These are phyloP conservation scores for Argyresthia goedartella DNA, from an alignment of 2,888 invertebrate species.

Conservation along the genomic window DNA sequence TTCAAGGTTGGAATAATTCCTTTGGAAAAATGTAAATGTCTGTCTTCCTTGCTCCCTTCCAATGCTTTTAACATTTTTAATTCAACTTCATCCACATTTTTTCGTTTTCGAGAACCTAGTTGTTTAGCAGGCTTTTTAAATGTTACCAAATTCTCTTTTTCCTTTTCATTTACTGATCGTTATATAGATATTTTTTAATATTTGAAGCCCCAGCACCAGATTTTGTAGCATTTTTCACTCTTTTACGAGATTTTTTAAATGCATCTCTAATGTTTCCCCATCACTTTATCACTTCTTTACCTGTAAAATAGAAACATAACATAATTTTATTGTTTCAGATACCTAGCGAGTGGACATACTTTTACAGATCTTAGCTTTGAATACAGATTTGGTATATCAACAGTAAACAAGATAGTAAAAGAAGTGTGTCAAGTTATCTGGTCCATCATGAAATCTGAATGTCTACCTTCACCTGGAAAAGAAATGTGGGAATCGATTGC, in stretches of 20 bases:
- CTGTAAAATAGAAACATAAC: too few relatives aligned
- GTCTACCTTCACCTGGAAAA: not conserved
- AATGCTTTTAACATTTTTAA: too few relatives aligned
- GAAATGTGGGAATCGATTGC: conserved; percentile 2
- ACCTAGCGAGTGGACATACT: not conserved
- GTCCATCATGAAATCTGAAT: not conserved
- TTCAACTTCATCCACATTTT: too few relatives aligned
- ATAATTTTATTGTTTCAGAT: too few relatives aligned
- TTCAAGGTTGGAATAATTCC: too few relatives aligned
- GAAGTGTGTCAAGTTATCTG: not conserved
- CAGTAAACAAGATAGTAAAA: not conserved
- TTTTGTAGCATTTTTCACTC: not conserved
- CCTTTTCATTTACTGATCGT: too few relatives aligned
- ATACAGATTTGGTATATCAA: not conserved
- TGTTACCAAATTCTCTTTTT: too few relatives aligned
- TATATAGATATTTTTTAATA: not conserved
- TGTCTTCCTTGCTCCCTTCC: too few relatives aligned
- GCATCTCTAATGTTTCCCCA: not conserved
- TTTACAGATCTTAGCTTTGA: not conserved
- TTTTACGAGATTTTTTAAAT: not conserved
- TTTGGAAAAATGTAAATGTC: too few relatives aligned
- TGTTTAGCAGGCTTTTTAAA: too few relatives aligned
- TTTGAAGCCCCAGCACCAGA: not conserved
- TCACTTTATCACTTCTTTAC: not conserved
- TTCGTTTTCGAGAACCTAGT: too few relatives aligned